Conservation (phyloP, 2,797 vertebrate genomes). For the Channa striata region DNA sequence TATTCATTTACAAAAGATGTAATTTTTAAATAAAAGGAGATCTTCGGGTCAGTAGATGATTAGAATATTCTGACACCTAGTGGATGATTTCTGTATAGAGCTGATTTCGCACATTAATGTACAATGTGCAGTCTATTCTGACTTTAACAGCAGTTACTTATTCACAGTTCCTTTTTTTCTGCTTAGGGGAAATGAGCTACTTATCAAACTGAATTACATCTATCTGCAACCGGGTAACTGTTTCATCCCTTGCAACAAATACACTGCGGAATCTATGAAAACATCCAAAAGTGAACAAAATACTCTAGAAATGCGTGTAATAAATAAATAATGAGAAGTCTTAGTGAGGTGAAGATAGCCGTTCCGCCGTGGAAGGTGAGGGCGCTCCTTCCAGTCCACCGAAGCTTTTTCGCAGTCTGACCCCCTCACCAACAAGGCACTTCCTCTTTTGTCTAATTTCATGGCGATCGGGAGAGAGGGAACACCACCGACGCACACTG, state of each 20-base stretch:
- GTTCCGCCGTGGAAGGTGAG: constrained; percentile 79
- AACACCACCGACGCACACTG: constrained; percentile 81
- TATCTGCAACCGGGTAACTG: background rate
- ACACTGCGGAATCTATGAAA: background rate
- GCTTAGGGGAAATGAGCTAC: background rate
- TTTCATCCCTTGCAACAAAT: no score
- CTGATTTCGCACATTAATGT: background rate
- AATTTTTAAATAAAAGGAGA: no score
- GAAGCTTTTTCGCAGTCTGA: constrained; percentile 70
- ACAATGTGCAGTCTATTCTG: background rate
- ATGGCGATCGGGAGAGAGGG: constrained; percentile 88
- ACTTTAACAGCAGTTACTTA: background rate
- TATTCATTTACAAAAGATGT: background rate
- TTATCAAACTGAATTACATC: background rate
- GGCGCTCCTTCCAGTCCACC: constrained; percentile 80
- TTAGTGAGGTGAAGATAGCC: constrained; percentile 2
- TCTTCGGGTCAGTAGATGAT: background rate
- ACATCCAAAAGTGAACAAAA: background rate
- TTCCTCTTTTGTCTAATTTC: constrained; percentile 87
- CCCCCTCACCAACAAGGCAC: constrained; percentile 80
- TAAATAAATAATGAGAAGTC: background rate
- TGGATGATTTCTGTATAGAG: constrained; percentile 26
- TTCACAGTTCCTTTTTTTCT: fast-evolving
- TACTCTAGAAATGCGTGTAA: background rate
- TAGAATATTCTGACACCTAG: constrained; percentile 52